Conservation (phyloP, 1,140 invertebrate genomes). For the Trachymyrmex cornetzi region DNA sequence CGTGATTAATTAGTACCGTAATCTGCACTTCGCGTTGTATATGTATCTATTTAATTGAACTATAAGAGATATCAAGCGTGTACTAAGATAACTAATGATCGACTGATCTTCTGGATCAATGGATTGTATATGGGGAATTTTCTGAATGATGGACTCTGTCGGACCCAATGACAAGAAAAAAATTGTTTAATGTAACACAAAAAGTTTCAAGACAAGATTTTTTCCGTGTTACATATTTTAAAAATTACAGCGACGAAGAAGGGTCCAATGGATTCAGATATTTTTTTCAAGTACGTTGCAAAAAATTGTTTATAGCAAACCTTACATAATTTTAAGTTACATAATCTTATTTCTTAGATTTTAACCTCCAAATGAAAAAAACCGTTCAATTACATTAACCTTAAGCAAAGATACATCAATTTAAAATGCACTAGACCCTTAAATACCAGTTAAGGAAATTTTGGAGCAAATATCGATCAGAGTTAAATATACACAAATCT, state of each 20-base stretch:
- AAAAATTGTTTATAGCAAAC: too few species aligned
- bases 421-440: too few species aligned
- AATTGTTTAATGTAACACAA: neutral
- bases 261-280: too few species aligned
- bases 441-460: neutral
- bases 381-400: too few species aligned
- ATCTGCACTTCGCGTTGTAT: neutral
- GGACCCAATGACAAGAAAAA: conserved; percentile 4
- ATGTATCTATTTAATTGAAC: neutral
- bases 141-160: neutral
- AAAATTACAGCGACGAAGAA: neutral
- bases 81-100: conserved; percentile 27
- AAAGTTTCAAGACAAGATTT: neutral
- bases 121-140: conserved; percentile 28
- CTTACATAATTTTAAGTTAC: too few species aligned
- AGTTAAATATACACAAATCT: neutral
- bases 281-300: too few species aligned
- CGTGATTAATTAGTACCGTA: conserved; percentile 32
- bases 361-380: too few species aligned
- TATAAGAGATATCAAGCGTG: neutral
- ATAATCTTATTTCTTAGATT: too few species aligned
- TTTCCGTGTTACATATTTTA: neutral
- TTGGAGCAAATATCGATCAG: too few species aligned
- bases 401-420: too few species aligned
- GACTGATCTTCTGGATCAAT: conserved; percentile 29